phyloP scores from a whole-genome alignment of 2,888 invertebrate species.

The Diplolepis rosae region DNA sequence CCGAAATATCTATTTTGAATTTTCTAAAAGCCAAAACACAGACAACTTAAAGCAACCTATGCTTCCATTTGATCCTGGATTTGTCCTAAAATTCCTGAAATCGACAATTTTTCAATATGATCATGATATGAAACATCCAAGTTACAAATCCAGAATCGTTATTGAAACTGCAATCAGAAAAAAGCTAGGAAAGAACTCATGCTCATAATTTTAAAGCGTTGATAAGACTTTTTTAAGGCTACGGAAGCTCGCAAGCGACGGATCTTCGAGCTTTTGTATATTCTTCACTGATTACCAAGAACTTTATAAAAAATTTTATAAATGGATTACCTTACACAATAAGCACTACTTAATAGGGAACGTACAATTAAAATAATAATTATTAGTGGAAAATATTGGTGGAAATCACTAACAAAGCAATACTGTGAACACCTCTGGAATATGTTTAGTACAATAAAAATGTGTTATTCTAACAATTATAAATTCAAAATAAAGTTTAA shows the following conservation, averaged over 20 bases:
- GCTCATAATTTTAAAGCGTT: slow-evolving; percentile 3
- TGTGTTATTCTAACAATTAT: not conserved
- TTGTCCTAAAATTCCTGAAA: not conserved
- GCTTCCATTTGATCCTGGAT: slow-evolving; percentile 5
- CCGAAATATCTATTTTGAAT: not conserved
- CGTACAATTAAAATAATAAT: not conserved
- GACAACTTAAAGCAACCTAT: not conserved
- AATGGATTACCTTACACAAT: not conserved
- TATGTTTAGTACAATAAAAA: not conserved
- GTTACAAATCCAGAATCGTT: not conserved
- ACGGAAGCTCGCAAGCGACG: slow-evolving; percentile 47
- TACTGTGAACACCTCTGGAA: not conserved
- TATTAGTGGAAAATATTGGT: not conserved
- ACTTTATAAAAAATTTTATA: not conserved
- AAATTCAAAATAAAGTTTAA: not conserved
- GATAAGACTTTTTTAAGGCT: slow-evolving; percentile 14
- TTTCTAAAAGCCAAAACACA: slow-evolving; percentile 8
- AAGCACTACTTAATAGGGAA: not conserved
- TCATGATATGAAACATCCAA: not conserved
- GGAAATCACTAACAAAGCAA: not conserved
- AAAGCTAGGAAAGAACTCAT: slow-evolving; percentile 9
- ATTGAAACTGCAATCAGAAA: not conserved
- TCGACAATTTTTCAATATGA: too few relatives aligned
- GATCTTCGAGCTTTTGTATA: slow-evolving; percentile 44
- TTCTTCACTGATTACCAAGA: not conserved